These are phyloP conservation scores for Entomobrya multifasciata DNA, from an alignment of 2,888 invertebrate species.

Conservation along the genomic window DNA sequence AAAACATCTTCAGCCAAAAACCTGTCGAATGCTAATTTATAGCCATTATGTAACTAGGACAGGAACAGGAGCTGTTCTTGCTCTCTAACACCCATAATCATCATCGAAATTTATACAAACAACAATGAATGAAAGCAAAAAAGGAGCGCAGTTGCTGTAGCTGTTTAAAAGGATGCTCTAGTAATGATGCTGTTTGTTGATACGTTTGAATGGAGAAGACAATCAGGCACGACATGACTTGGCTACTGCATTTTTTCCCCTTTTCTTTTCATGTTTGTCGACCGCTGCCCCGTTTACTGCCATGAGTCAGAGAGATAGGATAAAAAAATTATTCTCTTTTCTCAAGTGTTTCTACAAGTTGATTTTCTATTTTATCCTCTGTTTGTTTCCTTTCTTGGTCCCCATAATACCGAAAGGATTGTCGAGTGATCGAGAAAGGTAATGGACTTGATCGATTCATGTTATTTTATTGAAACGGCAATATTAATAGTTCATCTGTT, in stretches of 20 bases:
- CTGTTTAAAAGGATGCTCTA: no score
- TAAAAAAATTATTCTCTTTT: neutral
- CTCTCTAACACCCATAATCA: neutral
- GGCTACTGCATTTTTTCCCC: conserved; percentile 32
- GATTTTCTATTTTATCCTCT: conserved; percentile 8
- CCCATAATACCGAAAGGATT: neutral
- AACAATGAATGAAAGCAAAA: conserved; percentile 14
- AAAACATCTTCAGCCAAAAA: conserved; percentile 6
- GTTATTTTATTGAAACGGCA: neutral
- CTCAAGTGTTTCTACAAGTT: neutral
- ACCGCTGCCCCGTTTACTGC: neutral
- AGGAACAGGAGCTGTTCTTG: conserved; percentile 7
- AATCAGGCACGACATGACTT: conserved; percentile 24
- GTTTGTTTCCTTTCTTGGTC: conserved; percentile 34
- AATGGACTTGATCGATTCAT: conserved; percentile 9
- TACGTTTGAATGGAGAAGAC: conserved; percentile 36
- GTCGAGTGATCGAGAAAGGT: neutral
- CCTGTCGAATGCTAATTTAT: conserved; percentile 73
- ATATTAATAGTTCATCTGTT: conserved; percentile 11
- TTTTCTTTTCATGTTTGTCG: neutral
- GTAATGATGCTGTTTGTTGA: conserved; percentile 30
- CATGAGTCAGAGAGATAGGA: neutral
- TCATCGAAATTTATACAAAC: neutral
- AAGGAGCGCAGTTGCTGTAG: neutral
- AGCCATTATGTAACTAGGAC: conserved; percentile 50